Evolutionary conservation across 2,888 invertebrate species (phyloP).

Genomic region (Acanthoscelides obtectus): DNA sequence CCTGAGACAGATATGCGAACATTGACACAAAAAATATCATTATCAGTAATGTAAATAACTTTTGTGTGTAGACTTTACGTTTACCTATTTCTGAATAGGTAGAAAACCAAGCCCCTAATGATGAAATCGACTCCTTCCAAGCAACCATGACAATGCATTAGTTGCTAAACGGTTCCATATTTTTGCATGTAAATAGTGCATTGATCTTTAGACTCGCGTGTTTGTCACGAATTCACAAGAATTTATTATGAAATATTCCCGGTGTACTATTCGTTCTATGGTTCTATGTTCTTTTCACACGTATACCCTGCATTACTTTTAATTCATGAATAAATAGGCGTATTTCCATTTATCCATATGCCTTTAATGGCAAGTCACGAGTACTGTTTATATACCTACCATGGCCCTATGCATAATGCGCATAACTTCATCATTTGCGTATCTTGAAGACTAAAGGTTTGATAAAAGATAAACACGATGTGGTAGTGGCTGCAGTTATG

Average conservation of each 20-base stretch:
- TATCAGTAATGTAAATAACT: too few relatives aligned
- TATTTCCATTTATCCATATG: neutral
- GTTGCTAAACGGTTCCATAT: neutral
- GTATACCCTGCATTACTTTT: neutral
- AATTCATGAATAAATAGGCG: neutral
- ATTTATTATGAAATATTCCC: neutral
- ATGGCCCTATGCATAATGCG: neutral
- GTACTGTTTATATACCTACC: neutral
- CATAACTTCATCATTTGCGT: neutral
- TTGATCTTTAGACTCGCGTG: neutral
- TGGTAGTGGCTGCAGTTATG: too few relatives aligned
- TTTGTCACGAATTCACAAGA: neutral
- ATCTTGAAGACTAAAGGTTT: too few relatives aligned
- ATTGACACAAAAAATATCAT: too few relatives aligned
- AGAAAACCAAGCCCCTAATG: neutral
- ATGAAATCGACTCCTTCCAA: neutral
- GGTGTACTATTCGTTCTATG: neutral
- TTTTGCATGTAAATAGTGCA: neutral
- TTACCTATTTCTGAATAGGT: neutral
- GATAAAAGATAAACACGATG: too few relatives aligned
- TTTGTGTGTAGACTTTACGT: neutral
- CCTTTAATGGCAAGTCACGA: neutral
- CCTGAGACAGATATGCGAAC: too few relatives aligned
- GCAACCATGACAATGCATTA: neutral
- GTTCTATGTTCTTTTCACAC: neutral